Base-by-base conservation (phyloP, 2,113 vertebrate genomes). In the Atlantisia rogersi region DNA sequence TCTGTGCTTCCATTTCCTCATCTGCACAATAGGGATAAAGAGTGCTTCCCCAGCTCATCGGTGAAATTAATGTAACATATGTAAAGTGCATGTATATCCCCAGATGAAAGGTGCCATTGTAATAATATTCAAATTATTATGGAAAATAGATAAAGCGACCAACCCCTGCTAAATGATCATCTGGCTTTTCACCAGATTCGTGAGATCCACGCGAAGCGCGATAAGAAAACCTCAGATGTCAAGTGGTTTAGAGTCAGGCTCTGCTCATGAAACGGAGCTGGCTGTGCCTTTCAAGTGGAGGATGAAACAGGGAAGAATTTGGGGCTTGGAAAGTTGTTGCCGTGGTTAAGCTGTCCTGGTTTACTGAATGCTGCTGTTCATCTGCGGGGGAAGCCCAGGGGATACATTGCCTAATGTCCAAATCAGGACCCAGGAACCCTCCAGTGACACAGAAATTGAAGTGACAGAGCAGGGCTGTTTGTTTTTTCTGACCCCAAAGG, bases 101-200 rank as follows among this genome's bases (percentile, higher is more conserved):
- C 92, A 97, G 90, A 93, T 97, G 96, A 96, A 97, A 96, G 96
- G 95, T 96, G 92, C 95, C 95, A 96, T 96, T 97, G 95, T 97
- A 96, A 97, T 94, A 89, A 94, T 97, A 96, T 97, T 95, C 96
- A 96, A 97, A 97, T 95, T 79, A 95, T 92, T 96, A 96, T 94
- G 95, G 96, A 96, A 97, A 96, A 96, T 82, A 94, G 94, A 96
- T 97, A 96, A 96, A 96, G 86, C 82, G 28, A 96, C 96, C 94
- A 96, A 92, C 86, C 91, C 87, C 95, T 92, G 92, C 88, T 96
- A 96, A 91, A 91, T 56, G 91, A 96, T 97, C 88, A 39, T 89
- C 81, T 62, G 46, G 96, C 96, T 95, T 96, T 96, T 96, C 91
- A 95, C 86, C 70, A 97, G 96, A 95, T 96, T 95, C 95, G 86